phyloP scores from a whole-genome alignment of 2,888 invertebrate species.

The Heliconius hortense region DNA sequence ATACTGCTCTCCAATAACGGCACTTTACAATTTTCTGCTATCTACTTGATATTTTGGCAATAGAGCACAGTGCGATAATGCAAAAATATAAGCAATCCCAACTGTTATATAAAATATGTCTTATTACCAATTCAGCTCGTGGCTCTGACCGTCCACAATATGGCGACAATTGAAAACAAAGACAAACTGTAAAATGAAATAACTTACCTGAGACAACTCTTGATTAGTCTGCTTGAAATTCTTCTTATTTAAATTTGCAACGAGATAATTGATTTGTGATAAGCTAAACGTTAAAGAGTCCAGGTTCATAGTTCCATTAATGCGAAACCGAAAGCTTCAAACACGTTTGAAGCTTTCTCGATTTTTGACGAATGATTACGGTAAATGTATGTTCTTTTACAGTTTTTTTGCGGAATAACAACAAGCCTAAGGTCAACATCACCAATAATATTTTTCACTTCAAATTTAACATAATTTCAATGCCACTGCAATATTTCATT shows the following conservation, averaged over 20 bases:
- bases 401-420: conserved; percentile 74
- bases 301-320: conserved; percentile 99
- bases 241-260: conserved; percentile 97
- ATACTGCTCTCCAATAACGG: conserved; percentile 31
- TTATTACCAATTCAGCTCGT: conserved; percentile 51
- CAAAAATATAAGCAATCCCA: conserved; percentile 43
- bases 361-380: conserved; percentile 86
- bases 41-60: conserved; percentile 48
- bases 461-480: conserved; percentile 68
- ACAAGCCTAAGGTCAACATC: conserved; percentile 77
- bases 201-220: conserved; percentile 94
- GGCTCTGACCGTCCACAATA: conserved; percentile 66
- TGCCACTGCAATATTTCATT: conserved; percentile 46
- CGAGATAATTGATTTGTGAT: conserved; percentile 99
- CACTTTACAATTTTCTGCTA: conserved; percentile 27
- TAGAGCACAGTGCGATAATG: conserved; percentile 43
- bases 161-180: conserved; percentile 77
- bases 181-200: conserved; percentile 52
- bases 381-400: conserved; percentile 68
- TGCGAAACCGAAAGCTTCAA: conserved; percentile 97
- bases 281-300: conserved; percentile 99
- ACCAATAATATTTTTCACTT: conserved; percentile 76
- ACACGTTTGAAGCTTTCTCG: conserved; percentile 95
- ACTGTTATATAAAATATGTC: conserved; percentile 36
- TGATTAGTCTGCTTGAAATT: conserved; percentile 95